These are phyloP conservation scores for Conchocele bisecta DNA, from an alignment of 2,888 invertebrate species.

Conservation along the genomic window DNA sequence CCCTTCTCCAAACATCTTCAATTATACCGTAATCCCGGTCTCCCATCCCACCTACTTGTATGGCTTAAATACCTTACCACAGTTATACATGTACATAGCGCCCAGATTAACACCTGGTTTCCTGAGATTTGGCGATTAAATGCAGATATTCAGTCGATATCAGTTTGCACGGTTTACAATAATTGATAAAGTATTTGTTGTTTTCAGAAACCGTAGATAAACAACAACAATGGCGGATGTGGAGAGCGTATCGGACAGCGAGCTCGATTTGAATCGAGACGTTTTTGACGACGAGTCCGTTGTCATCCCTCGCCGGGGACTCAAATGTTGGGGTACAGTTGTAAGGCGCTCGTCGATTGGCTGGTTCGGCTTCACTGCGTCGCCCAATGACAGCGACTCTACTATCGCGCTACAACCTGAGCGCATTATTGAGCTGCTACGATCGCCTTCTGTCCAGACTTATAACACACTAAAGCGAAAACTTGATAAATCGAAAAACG, in stretches of 20 bases:
- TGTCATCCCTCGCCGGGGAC: slow-evolving; percentile 49
- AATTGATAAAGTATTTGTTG: no score
- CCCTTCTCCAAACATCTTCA: no score
- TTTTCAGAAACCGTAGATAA: no score
- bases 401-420: slow-evolving; percentile 51
- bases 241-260: slow-evolving; percentile 69
- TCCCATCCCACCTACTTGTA: no score
- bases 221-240: slow-evolving; percentile 50
- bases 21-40: no score
- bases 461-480: slow-evolving; percentile 65
- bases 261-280: slow-evolving; percentile 59
- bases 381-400: slow-evolving; percentile 40
- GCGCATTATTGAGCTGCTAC: slow-evolving; percentile 55
- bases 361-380: slow-evolving; percentile 51
- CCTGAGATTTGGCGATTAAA: no score
- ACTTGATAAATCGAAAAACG: slow-evolving; percentile 59
- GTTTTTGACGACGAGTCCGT: slow-evolving; percentile 37
- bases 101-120: no score
- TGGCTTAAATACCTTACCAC: no score
- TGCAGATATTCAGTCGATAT: no score
- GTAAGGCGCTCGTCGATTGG: slow-evolving; percentile 67
- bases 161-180: no score
- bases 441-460: slow-evolving; percentile 65
- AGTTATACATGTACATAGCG: no score
- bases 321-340: slow-evolving; percentile 55